Evolutionary conservation across 2,888 invertebrate species (phyloP).

Genomic region (Terebella lapidaria): DNA sequence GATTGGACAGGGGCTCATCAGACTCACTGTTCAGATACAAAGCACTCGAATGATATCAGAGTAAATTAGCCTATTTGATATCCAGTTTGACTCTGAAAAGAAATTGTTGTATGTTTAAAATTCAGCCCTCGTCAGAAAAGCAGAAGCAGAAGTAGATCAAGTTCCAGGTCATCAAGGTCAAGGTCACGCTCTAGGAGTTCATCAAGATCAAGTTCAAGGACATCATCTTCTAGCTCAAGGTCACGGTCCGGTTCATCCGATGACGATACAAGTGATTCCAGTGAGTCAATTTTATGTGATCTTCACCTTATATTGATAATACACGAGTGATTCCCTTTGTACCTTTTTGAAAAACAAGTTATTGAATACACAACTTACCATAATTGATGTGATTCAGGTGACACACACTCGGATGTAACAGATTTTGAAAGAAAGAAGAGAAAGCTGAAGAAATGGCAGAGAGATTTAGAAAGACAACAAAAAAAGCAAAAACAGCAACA

Average conservation of each 20-base stretch:
- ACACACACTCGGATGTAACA: not conserved
- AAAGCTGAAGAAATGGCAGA: conserved; percentile 17
- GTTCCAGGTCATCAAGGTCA: conserved; percentile 20
- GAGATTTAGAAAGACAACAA: conserved; percentile 22
- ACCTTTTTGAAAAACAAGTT: too few species aligned
- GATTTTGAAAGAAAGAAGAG: not conserved
- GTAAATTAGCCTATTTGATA: too few species aligned
- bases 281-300: not conserved
- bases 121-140: too few species aligned
- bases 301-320: not conserved
- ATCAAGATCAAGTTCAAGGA: conserved; percentile 25
- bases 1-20: too few species aligned
- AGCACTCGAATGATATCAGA: too few species aligned
- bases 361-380: too few species aligned
- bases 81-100: too few species aligned
- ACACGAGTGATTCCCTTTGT: not conserved
- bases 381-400: too few species aligned
- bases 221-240: conserved; percentile 12
- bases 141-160: not conserved
- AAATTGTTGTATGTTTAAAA: too few species aligned
- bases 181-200: conserved; percentile 22
- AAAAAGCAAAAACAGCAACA: conserved; percentile 24
- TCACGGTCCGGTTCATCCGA: not conserved
- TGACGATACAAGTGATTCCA: too few species aligned
- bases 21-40: too few species aligned